Evolutionary conservation across 2,113 vertebrate genomes (phyloP).

Genomic region (Tachysurus fulvidraco): DNA sequence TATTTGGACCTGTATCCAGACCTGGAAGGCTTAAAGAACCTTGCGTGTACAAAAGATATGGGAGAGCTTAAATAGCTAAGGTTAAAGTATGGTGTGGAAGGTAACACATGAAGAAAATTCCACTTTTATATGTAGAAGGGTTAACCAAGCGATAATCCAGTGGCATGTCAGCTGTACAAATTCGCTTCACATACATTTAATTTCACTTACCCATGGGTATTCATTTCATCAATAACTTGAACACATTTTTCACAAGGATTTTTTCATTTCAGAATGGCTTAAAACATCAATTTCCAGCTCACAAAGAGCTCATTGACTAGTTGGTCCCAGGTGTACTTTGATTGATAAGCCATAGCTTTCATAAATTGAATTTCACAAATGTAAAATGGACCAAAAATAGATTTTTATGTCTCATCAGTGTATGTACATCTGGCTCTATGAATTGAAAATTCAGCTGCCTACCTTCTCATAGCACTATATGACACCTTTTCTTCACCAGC

Average conservation of each 20-base stretch:
- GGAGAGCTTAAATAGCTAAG: not conserved
- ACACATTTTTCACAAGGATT: no score
- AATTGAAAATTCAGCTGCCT: not conserved
- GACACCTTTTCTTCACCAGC: not conserved
- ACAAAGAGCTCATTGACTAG: not conserved
- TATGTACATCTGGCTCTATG: not conserved
- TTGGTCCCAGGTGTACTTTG: not conserved
- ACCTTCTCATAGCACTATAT: not conserved
- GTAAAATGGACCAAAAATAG: not conserved
- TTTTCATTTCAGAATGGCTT: not conserved
- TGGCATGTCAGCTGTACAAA: not conserved
- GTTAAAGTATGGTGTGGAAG: not conserved
- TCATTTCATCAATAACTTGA: not conserved
- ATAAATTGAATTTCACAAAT: not conserved
- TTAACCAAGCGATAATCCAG: not conserved
- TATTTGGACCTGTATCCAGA: not conserved
- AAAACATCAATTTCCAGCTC: not conserved
- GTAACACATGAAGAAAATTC: not conserved
- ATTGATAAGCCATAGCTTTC: not conserved
- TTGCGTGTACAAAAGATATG: not conserved
- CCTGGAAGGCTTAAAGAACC: not conserved
- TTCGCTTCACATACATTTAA: not conserved
- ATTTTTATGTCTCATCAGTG: not conserved
- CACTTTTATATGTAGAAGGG: not conserved
- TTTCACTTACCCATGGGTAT: not conserved